Conservation (phyloP, 2,113 vertebrate species). For the Chionodraco myersi region DNA sequence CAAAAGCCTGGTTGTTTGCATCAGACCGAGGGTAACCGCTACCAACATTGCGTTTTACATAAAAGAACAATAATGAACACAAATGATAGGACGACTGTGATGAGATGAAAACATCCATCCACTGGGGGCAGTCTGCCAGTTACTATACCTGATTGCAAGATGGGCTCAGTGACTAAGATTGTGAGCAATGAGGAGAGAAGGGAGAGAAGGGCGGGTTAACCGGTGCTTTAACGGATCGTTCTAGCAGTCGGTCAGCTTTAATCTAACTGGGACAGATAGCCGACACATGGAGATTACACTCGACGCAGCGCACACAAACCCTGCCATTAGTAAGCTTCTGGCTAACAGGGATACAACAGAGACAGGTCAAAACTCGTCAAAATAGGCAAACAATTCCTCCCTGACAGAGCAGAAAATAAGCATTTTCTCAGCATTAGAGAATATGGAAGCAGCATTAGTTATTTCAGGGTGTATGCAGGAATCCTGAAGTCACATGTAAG, state of each 20-base stretch:
- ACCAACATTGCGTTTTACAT: constrained; percentile 44
- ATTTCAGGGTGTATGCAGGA: too few relatives aligned
- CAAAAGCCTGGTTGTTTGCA: constrained; percentile 12
- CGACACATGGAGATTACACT: constrained; percentile 58
- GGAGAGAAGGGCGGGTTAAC: constrained; percentile 76
- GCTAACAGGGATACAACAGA: constrained; percentile 5
- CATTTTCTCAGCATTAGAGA: background rate
- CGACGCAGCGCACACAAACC: constrained; percentile 20
- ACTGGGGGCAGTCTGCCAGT: constrained; percentile 43
- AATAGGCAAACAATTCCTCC: constrained; percentile 2
- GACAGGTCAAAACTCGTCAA: background rate
- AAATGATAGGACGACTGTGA: constrained; percentile 46
- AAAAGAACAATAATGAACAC: constrained; percentile 48
- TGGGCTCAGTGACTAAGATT: constrained; percentile 96
- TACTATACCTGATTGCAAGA: constrained; percentile 99
- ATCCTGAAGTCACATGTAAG: too few relatives aligned
- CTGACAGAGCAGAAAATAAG: background rate
- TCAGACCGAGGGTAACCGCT: constrained; percentile 57
- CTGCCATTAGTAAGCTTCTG: background rate
- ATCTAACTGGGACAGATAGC: constrained; percentile 53
- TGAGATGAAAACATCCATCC: constrained; percentile 41
- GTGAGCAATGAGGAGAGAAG: constrained; percentile 76
- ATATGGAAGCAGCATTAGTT: background rate
- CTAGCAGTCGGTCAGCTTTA: constrained; percentile 57
- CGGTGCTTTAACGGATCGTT: constrained; percentile 69